Evolutionary conservation across 2,113 vertebrate species (phyloP).

Genomic region (Jaculus jaculus): DNA sequence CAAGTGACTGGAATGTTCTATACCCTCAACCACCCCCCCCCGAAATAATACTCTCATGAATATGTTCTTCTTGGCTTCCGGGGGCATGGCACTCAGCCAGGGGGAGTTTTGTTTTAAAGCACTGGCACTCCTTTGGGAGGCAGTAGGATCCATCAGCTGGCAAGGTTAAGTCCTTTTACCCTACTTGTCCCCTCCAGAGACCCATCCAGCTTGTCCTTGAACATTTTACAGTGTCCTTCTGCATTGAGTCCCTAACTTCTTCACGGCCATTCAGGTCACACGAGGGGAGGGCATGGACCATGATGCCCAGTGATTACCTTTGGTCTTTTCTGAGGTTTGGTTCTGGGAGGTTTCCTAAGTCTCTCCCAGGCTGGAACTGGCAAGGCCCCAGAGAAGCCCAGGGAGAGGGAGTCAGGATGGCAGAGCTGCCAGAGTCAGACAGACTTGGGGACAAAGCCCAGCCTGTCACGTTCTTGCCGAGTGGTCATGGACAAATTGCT

Average conservation of each 20-base stretch:
- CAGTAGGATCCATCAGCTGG: neutral
- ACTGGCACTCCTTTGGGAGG: neutral
- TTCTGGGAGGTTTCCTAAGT: neutral
- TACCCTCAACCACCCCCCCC: too few relatives aligned
- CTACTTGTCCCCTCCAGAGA: neutral
- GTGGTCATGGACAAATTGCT: neutral
- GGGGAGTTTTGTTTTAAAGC: neutral
- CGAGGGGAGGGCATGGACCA: rapidly evolving
- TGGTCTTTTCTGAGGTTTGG: neutral
- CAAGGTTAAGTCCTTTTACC: neutral
- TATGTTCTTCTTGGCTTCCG: neutral
- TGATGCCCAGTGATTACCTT: neutral
- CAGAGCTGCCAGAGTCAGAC: neutral
- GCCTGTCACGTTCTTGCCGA: too few relatives aligned
- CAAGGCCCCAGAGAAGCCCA: too few relatives aligned
- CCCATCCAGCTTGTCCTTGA: neutral
- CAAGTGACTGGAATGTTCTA: neutral
- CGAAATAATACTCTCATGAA: neutral
- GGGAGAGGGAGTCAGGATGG: neutral
- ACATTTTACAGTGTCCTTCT: neutral
- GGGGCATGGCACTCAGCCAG: neutral
- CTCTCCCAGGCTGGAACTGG: too few relatives aligned
- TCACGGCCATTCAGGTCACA: rapidly evolving
- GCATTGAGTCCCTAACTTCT: neutral
- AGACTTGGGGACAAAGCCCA: neutral